Percentiles rank a stretch among this genome's conserved stretches.
Evolutionary conservation across 2,113 vertebrate species (phyloP).

Genomic region (Dasyornis broadbenti): DNA sequence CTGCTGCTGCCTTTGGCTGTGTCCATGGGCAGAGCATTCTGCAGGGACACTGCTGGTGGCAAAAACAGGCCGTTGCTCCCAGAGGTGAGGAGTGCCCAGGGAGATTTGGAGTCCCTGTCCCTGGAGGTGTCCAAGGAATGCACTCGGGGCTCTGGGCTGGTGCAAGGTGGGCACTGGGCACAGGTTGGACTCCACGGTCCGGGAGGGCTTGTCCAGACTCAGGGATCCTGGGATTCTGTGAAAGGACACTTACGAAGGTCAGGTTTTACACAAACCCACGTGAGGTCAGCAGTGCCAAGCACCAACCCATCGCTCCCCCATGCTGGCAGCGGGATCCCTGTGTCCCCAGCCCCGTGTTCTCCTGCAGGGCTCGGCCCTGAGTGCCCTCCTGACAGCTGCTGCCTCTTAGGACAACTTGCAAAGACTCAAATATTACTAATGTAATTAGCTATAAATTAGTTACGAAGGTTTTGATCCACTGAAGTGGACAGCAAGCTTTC

Average conservation of each 20-base stretch:
- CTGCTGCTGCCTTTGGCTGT: not conserved
- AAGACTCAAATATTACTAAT: not conserved
- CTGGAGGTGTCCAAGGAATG: not conserved
- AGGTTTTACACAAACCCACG: not conserved
- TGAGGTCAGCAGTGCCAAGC: rapidly evolving
- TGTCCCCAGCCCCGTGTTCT: not conserved
- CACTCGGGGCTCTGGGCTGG: not conserved
- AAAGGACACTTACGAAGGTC: rapidly evolving
- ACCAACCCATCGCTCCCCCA: not conserved
- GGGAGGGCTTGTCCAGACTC: not conserved
- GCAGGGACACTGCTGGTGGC: not conserved
- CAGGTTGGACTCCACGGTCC: rapidly evolving
- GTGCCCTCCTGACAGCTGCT: not conserved
- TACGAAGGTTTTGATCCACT: constrained; percentile 25
- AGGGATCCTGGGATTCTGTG: not conserved
- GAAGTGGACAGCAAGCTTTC: not conserved
- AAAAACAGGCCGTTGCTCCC: not conserved
- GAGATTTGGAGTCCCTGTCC: rapidly evolving
- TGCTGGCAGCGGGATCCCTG: rapidly evolving
- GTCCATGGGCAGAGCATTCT: not conserved
- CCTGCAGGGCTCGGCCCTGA: not conserved
- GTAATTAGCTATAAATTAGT: constrained; percentile 52
- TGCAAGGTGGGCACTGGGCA: too few relatives aligned
- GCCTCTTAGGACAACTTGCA: not conserved
- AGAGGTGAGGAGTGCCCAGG: not conserved